Evolutionary conservation across 2,797 vertebrate species (phyloP).

Genomic region (Alca torda): DNA sequence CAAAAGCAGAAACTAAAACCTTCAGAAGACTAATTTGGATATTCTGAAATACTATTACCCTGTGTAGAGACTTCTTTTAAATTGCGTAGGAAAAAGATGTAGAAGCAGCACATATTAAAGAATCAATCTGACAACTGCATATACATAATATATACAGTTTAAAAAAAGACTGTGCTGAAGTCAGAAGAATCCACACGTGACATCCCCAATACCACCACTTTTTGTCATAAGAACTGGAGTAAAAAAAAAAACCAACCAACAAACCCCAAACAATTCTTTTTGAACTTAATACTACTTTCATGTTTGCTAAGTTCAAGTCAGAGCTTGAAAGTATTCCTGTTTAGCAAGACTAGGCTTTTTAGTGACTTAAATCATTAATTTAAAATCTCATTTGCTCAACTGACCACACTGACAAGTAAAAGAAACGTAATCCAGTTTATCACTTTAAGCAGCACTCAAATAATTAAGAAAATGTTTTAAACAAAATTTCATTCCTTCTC

Average conservation of each 20-base stretch:
- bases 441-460: not conserved
- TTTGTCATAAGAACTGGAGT: not conserved
- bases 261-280: not conserved
- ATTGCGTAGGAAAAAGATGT: not conserved
- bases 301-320: not conserved
- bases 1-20: not conserved
- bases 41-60: not conserved
- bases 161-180: not conserved
- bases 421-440: not conserved
- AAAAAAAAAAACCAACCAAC: not conserved
- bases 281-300: not conserved
- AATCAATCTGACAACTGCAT: not conserved
- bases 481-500: not conserved
- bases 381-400: not conserved
- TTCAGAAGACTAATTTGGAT: not conserved
- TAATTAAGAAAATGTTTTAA: not conserved
- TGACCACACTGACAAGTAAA: not conserved
- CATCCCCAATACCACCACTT: not conserved
- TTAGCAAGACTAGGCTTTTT: not conserved
- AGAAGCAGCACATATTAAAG: not conserved
- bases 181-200: not conserved
- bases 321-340: conserved; percentile 12
- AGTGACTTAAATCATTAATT: not conserved
- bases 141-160: not conserved
- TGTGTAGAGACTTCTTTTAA: not conserved